Evolutionary conservation across 2,113 vertebrate genomes (phyloP), one percentile per base, ranked within the genome.

Genomic region (Centropus unirufus): DNA sequence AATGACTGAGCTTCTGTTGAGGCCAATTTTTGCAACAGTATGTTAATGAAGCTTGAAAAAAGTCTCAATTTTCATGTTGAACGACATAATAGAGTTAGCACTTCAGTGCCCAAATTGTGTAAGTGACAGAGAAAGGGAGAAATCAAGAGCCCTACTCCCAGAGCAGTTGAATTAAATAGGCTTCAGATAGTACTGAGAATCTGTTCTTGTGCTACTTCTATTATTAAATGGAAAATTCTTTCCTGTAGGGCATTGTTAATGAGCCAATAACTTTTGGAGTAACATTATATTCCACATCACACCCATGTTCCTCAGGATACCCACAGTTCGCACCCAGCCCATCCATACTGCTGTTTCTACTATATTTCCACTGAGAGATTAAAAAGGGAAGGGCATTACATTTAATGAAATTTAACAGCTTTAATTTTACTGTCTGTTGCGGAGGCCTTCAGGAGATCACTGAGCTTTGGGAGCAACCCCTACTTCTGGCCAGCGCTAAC

Each of bases 41-140:
- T 92, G 82, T 83, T 96, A 95, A 95, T 96, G 87, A 94, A 86
- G 90, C 94, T 93, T 94, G 87, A 14, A 83, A 88, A 89, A 72
- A 68, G 51, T 68, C 90, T 96, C 73, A 27, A 20, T 96, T 96
- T 95, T 92, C 78, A 83, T 74, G 85, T 94, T 94, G 87, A 94
- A 91, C 90, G 72, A 52, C 73, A 90, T 93, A 92, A 95, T 95
- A 90, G 92, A 95, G 92, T 96, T 97, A 93, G 93, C 94, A 95
- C 78, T 96, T 96, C 94, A 96, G 51, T 96, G 94, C 92, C 85
- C 92, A 91, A 93, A 95, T 96, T 96, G 88, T 92, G 79, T 91
- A 92, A 94, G 93, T 93, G 91, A 67, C 87, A 93, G 94, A 92
- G 87, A 88, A 88, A 85, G 61, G 82, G 90, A 93, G 79, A 85